Percentiles rank a stretch among this genome's conserved stretches.
Evolutionary conservation across 2,888 invertebrate genomes (phyloP).

Genomic region (Chrysolina oricalcia): DNA sequence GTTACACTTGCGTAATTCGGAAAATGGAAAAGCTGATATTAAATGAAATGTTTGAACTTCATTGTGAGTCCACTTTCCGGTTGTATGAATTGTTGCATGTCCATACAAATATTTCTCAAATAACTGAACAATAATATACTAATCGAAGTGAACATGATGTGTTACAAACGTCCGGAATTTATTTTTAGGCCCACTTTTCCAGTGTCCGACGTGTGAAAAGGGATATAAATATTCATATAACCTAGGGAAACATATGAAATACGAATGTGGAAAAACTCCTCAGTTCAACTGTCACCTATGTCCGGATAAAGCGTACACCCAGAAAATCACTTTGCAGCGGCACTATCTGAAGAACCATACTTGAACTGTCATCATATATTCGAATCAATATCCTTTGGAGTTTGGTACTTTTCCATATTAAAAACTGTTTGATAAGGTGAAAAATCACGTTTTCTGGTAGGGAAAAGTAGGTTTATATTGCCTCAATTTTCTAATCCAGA

Average conservation of each 20-base stretch:
- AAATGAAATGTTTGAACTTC: too few relatives aligned
- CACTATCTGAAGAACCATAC: conserved; percentile 34
- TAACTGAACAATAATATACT: not conserved
- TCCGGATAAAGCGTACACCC: conserved; percentile 46
- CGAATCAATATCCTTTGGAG: too few relatives aligned
- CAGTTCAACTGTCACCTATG: conserved; percentile 50
- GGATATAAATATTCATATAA: conserved; percentile 51
- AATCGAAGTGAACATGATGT: not conserved
- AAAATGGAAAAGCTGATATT: too few relatives aligned
- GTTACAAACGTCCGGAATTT: not conserved
- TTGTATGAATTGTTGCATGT: not conserved
- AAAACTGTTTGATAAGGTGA: too few relatives aligned
- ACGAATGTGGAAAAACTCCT: conserved; percentile 53
- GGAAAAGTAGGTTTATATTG: too few relatives aligned
- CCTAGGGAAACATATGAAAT: conserved; percentile 42
- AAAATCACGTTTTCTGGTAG: too few relatives aligned
- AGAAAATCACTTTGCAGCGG: conserved; percentile 48
- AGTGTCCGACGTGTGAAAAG: conserved; percentile 47
- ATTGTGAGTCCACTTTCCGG: too few relatives aligned
- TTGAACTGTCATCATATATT: not conserved
- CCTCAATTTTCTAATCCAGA: too few relatives aligned
- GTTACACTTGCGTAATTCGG: too few relatives aligned
- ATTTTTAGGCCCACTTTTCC: conserved; percentile 7
- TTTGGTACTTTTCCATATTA: too few relatives aligned
- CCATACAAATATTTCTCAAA: not conserved